phyloP scores from a whole-genome alignment of 2,113 vertebrate genomes.

The Holacanthus passer region DNA sequence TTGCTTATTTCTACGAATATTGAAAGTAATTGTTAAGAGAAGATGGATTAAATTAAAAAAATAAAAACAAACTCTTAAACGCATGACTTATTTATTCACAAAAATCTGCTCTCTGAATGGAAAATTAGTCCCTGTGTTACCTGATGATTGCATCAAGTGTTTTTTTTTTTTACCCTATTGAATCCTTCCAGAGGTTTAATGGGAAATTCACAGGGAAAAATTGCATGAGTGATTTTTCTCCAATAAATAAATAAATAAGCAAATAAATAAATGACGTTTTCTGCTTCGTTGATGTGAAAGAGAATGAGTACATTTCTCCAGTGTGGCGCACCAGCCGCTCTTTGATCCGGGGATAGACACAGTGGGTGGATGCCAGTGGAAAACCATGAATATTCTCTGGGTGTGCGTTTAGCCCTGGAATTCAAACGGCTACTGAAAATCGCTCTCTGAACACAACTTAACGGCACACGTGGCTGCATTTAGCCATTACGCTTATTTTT shows the following conservation, averaged over 20 bases:
- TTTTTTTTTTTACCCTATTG: constrained; percentile 12
- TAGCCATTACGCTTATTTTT: constrained; percentile 28
- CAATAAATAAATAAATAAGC: constrained; percentile 24
- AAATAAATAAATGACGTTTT: constrained; percentile 25
- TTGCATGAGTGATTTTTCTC: constrained; percentile 31
- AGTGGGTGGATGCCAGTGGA: constrained; percentile 19
- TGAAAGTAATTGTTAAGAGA: not conserved
- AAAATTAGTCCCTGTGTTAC: constrained; percentile 45
- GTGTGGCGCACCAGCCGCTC: constrained; percentile 3
- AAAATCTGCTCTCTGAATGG: constrained; percentile 23
- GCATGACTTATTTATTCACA: constrained; percentile 27
- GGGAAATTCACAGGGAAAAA: constrained; percentile 26
- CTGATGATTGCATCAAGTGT: constrained; percentile 56
- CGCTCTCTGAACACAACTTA: constrained; percentile 33
- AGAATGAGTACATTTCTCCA: constrained; percentile 38
- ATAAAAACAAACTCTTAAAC: constrained; percentile 5
- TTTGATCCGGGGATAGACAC: constrained; percentile 21
- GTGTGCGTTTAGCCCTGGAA: constrained; percentile 34
- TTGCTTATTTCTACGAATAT: not conserved
- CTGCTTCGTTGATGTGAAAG: constrained; percentile 15
- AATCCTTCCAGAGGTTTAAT: constrained; percentile 49
- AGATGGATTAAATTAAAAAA: not conserved
- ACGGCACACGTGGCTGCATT: constrained; percentile 17
- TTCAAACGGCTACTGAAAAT: constrained; percentile 46
- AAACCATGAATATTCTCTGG: constrained; percentile 28